These are phyloP conservation scores for Thymelicus sylvestris DNA, from an alignment of 2,888 invertebrate genomes.

Conservation along the genomic window DNA sequence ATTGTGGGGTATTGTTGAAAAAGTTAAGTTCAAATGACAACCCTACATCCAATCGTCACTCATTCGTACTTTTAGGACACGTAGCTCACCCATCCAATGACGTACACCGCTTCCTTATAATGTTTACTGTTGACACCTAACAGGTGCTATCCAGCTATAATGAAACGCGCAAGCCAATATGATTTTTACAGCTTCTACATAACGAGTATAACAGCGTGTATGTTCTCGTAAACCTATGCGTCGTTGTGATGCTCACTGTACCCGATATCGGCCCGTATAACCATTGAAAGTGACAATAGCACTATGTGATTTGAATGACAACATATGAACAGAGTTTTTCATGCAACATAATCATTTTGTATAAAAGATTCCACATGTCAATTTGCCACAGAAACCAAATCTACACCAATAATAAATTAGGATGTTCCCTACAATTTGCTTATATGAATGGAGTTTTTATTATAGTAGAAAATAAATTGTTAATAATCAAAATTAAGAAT, in stretches of 20 bases:
- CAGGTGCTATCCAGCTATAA: conserved; percentile 13
- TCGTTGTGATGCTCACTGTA: conserved; percentile 31
- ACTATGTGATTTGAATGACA: conserved; percentile 57
- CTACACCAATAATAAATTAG: too few species aligned
- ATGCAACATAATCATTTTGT: conserved; percentile 21
- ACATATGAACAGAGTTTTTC: conserved; percentile 41
- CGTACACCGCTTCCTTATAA: conserved; percentile 54
- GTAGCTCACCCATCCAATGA: conserved; percentile 45
- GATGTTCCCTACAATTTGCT: too few species aligned
- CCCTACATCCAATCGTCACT: conserved; percentile 20
- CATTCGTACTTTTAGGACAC: conserved; percentile 37
- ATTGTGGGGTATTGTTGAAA: too few species aligned
- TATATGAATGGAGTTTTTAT: too few species aligned
- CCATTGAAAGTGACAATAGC: conserved; percentile 68
- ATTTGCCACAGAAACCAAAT: not conserved
- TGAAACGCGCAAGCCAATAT: conserved; percentile 36
- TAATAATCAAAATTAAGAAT: too few species aligned
- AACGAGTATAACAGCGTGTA: conserved; percentile 38
- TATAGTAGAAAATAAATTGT: too few species aligned
- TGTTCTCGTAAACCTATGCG: conserved; percentile 20
- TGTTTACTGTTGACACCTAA: conserved; percentile 43
- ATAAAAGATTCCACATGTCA: conserved; percentile 13
- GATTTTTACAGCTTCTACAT: conserved; percentile 14
- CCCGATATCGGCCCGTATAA: conserved; percentile 45
- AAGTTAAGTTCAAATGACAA: not conserved